Evolutionary conservation across 2,888 invertebrate species (phyloP).

Genomic region (Argyresthia goedartella): DNA sequence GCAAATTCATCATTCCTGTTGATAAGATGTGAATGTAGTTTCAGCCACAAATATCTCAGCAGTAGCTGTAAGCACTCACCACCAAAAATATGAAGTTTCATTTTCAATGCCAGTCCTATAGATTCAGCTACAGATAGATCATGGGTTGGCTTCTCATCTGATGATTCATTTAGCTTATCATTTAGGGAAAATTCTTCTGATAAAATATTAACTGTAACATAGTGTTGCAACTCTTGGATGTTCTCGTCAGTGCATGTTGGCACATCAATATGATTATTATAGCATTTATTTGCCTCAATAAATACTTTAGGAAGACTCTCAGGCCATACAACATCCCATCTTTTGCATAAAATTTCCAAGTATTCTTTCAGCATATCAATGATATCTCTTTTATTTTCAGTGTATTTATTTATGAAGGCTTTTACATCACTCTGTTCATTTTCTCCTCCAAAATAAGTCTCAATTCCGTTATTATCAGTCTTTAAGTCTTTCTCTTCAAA

Average conservation of each 20-base stretch:
- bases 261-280: constrained; percentile 53
- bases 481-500: constrained; percentile 61
- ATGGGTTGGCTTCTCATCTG: constrained; percentile 28
- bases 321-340: constrained; percentile 78
- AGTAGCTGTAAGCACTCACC: constrained; percentile 42
- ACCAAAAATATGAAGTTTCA: constrained; percentile 48
- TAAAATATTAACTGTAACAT: constrained; percentile 43
- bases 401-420: constrained; percentile 71
- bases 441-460: constrained; percentile 76
- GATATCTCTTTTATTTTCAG: constrained; percentile 67
- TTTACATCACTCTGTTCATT: constrained; percentile 75
- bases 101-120: constrained; percentile 41
- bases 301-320: constrained; percentile 68
- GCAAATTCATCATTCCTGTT: constrained; percentile 53
- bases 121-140: constrained; percentile 43
- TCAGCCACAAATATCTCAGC: constrained; percentile 53
- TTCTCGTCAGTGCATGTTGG: constrained; percentile 47
- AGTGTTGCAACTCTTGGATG: constrained; percentile 39
- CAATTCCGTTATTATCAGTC: constrained; percentile 15
- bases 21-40: constrained; percentile 47
- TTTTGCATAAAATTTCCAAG: constrained; percentile 66
- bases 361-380: constrained; percentile 73
- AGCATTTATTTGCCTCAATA: constrained; percentile 71
- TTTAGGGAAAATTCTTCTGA: constrained; percentile 53
- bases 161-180: constrained; percentile 32